Base-by-base conservation (phyloP, 2,797 vertebrate species). In the Pygocentrus nattereri region DNA sequence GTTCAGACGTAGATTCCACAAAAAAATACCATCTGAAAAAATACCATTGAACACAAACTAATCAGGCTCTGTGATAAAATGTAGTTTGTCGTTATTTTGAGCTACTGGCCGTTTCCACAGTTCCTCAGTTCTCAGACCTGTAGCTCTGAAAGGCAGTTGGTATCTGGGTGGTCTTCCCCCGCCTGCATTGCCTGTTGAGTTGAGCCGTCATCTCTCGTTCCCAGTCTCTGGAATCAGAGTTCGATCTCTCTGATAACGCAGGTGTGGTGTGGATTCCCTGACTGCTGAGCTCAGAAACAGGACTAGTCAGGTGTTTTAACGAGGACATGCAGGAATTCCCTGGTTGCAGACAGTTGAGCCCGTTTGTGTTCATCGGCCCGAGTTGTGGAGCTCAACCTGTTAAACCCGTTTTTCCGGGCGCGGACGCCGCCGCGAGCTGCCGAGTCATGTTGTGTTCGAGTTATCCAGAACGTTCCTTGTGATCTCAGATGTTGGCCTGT, bases 391-490 rank as follows among this genome's bases (percentile, higher is more conserved):
- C n/a, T n/a, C n/a, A n/a, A n/a, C 74, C 62, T 68, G 58, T 74
- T 68, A 76, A 78, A 77, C 83, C 41, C 1, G 82, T 80, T 72
- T 80, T 80, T 80, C 68, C 76, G 44, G 83, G 31, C 6, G 12
- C 69, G 78, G 83, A 81, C 56, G 71, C 12, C 44, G 49, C 44
- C 25, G 59, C 68, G 50, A 79, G 58, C 4, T 25, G 59, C 3
- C 21, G 83, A 78, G 25, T 84, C 74, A 74, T 74, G 69, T 54
- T 68, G 68, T 73, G 54, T 74, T 59, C 69, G 52, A 56, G 19
- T 58, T n/a, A 25, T 67, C 41, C 44, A 75, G 69, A 81, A 79
- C 25, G 7, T 62, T 79, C 65, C 74, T 41, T 65, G 34, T 44
- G 74, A 16, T 59, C 13, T 61, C n/a, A 44, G 15, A 18, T 13